phyloP scores from a whole-genome alignment of 2,797 vertebrate genomes.

The Gadopsis marmoratus region DNA sequence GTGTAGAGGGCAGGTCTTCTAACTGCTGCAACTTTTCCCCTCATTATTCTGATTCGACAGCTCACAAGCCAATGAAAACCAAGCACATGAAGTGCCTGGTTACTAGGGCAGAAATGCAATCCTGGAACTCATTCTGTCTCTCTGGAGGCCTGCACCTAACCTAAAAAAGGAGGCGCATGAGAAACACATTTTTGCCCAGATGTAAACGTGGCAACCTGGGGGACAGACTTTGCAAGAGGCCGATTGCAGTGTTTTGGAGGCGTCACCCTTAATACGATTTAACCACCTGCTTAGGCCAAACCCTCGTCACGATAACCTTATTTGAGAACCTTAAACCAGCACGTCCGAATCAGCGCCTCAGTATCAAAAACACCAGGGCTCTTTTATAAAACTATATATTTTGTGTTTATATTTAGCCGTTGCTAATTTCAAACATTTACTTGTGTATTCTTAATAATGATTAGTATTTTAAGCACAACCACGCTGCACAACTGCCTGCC shows the following conservation, averaged over 20 bases:
- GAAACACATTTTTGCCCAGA: constrained; percentile 26
- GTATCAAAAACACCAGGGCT: background rate
- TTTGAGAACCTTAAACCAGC: background rate
- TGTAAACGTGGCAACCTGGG: background rate
- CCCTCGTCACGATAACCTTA: background rate
- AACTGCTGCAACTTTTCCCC: constrained; percentile 69
- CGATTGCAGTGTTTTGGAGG: constrained; percentile 30
- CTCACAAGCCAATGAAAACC: constrained; percentile 75
- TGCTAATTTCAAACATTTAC: background rate
- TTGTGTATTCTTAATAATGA: background rate
- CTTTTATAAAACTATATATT: constrained; percentile 7
- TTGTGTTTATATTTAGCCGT: background rate
- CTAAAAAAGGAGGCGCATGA: constrained; percentile 17
- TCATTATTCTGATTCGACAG: constrained; percentile 77
- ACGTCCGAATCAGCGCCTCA: background rate
- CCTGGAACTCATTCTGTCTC: constrained; percentile 62
- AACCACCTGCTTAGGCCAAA: constrained; percentile 13
- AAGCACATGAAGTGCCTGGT: constrained; percentile 70
- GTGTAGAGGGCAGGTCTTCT: constrained; percentile 63
- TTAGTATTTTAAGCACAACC: background rate
- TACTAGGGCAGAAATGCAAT: constrained; percentile 80
- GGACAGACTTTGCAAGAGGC: constrained; percentile 14
- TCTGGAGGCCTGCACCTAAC: constrained; percentile 24
- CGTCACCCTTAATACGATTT: constrained; percentile 14
- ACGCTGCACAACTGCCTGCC: background rate